phyloP scores from a whole-genome alignment of 2,113 vertebrate genomes.

The Xenotilapia leptura region DNA sequence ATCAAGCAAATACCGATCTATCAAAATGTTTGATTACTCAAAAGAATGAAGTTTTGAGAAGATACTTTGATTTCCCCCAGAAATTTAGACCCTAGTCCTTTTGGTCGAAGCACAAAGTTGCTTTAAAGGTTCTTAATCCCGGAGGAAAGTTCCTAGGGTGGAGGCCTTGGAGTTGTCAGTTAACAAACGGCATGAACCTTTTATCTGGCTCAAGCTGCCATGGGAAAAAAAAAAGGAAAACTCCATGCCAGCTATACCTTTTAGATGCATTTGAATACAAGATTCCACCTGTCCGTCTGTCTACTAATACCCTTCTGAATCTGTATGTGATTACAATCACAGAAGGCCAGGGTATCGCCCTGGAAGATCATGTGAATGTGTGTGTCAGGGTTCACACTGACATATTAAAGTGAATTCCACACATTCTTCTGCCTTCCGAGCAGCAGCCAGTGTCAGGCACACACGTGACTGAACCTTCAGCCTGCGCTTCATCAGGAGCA shows the following conservation, averaged over 20 bases:
- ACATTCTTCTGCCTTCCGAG: slow-evolving; percentile 35
- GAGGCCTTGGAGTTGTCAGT: not conserved
- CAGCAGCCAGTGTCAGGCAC: not conserved
- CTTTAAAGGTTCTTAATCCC: not conserved
- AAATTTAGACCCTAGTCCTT: not conserved
- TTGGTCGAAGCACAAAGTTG: not conserved
- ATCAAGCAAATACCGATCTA: not conserved
- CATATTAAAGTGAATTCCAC: slow-evolving; percentile 48
- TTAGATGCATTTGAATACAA: not conserved
- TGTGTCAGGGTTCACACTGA: slow-evolving; percentile 28
- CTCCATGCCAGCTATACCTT: not conserved
- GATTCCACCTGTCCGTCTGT: not conserved
- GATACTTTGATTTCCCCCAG: not conserved
- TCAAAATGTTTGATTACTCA: not conserved
- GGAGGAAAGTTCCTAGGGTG: not conserved
- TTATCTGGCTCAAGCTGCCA: not conserved
- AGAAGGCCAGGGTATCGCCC: not conserved
- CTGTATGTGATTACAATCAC: not conserved
- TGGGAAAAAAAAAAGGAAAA: not conserved
- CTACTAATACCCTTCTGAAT: not conserved
- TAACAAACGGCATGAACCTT: not conserved
- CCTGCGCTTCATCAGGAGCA: not conserved
- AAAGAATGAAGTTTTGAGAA: not conserved
- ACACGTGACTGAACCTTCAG: not conserved
- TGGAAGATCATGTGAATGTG: slow-evolving; percentile 30